Base-by-base conservation (phyloP, 2,888 invertebrate species). In the Cybosia mesomella region DNA sequence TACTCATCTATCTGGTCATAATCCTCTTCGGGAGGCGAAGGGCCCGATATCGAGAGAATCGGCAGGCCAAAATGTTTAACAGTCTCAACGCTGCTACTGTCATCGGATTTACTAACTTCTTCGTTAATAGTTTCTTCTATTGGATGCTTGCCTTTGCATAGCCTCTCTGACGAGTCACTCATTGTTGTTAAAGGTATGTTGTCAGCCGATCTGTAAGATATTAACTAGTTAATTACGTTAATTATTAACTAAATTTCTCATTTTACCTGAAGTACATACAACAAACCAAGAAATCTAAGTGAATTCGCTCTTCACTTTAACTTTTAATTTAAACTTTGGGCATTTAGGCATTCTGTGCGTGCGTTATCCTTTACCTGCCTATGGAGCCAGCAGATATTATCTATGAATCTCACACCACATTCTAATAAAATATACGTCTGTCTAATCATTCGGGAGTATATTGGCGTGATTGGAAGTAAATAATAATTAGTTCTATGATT, bases 21-120 rank as follows among this genome's bases (percentile, higher is more conserved):
- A 82, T 96, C 97, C 80, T 97, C 97, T 80, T 97, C 97, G 18
- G 97, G 97, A 43, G 97, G 97, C 22, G 97, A 97, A 0, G 97
- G 97, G n/a, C 97, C 97, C 15, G 97, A 97, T 36, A 98, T 96
- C 32, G 97, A 97, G 9, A 98, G 95, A 81, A 97, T 97, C 61
- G 97, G 97, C 81, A 97, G 92, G 54, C 97, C 97, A 74, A 97
- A 97, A 81, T 96, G 96, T 77, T 93, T 94, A 64, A 96, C 96
- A 55, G 96, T 95, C 70, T 95, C 94, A 1, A 94, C 90, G 76
- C 94, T 94, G 66, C 93, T 90, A 65, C 93, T 94, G 82, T 94
- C 94, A 36, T 94, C 94, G 0, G 94, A 95, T 81, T 92, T 94
- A 71, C 87, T 84, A 0, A 88, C 91, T 85, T 95, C 95, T 79